phyloP scores from a whole-genome alignment of 1,140 invertebrate species.

The Argopecten irradians region DNA sequence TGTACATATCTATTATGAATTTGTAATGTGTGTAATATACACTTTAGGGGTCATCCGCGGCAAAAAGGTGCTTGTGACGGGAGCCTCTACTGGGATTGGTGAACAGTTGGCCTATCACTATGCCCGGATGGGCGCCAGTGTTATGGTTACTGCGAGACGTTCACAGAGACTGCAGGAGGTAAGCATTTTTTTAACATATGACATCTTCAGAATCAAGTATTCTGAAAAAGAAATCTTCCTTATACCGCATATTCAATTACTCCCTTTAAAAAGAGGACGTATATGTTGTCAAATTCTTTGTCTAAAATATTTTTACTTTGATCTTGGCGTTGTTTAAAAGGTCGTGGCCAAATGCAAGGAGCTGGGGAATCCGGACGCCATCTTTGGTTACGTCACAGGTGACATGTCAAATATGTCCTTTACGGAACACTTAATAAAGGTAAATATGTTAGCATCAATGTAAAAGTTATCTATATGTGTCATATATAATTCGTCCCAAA shows the following conservation, averaged over 20 bases:
- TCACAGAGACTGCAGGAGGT: conserved; percentile 57
- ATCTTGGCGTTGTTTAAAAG: neutral
- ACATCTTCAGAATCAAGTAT: no score
- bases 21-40: neutral
- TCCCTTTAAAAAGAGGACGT: no score
- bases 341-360: conserved; percentile 35
- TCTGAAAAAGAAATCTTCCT: no score
- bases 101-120: conserved; percentile 70
- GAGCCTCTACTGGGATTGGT: conserved; percentile 68
- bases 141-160: conserved; percentile 60
- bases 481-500: no score
- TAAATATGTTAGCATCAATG: no score
- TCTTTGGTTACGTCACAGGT: conserved; percentile 42
- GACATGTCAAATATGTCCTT: conserved; percentile 54
- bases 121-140: conserved; percentile 57
- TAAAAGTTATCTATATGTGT: no score
- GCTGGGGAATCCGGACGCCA: conserved; percentile 38
- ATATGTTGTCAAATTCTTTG: no score
- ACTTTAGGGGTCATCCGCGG: conserved; percentile 30
- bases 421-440: conserved; percentile 28
- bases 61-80: conserved; percentile 66
- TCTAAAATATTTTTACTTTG: neutral
- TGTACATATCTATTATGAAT: no score
- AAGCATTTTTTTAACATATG: no score
- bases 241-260: no score